These are phyloP conservation scores for Monomorium pharaonis DNA, from an alignment of 1,140 invertebrate species.

Conservation along the genomic window DNA sequence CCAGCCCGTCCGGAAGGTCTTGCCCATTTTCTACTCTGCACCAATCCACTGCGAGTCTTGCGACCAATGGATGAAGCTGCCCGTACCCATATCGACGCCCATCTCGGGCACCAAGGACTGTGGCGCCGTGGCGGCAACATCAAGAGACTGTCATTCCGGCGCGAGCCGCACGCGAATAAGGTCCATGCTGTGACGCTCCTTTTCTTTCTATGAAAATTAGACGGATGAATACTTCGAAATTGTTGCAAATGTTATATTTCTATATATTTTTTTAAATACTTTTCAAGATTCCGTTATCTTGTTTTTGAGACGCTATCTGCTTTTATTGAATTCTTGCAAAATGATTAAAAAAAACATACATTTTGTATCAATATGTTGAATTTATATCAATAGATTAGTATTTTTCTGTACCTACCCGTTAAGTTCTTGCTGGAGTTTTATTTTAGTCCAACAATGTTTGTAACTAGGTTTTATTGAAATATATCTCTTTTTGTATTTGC, in stretches of 20 bases:
- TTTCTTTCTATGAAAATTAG: neutral
- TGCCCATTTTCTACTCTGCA: constrained; percentile 43
- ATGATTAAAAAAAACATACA: neutral
- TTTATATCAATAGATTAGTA: neutral
- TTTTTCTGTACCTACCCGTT: neutral
- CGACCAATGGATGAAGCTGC: constrained; percentile 64
- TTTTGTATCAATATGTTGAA: neutral
- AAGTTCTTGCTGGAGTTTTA: neutral
- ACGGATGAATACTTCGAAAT: neutral
- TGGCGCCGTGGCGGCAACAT: constrained; percentile 78
- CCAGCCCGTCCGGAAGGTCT: constrained; percentile 37
- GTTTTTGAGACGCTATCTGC: neutral
- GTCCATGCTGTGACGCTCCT: constrained; percentile 31
- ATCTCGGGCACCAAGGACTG: constrained; percentile 66
- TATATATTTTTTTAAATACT: neutral
- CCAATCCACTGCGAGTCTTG: constrained; percentile 70
- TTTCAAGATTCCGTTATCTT: neutral
- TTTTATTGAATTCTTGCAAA: neutral
- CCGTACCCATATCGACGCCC: constrained; percentile 61
- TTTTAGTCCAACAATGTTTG: neutral
- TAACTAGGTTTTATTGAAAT: neutral
- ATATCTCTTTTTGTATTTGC: neutral
- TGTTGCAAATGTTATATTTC: neutral
- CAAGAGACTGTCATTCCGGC: constrained; percentile 79
- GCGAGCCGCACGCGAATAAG: constrained; percentile 68